Conservation (phyloP, 2,113 vertebrate genomes). For the Furnarius figulus region DNA sequence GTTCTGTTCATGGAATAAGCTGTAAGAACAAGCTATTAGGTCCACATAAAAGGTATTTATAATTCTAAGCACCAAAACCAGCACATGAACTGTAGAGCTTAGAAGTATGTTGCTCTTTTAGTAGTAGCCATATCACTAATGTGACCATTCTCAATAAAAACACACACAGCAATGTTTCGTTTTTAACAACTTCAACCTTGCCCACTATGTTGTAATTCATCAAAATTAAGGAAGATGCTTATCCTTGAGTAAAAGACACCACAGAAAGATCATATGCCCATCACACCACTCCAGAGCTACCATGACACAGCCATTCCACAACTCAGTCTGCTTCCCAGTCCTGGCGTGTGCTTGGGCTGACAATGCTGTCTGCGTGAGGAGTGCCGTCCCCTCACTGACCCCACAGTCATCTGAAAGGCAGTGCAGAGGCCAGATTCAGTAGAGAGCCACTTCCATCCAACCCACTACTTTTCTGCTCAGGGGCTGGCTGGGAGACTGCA, state of each 20-base stretch:
- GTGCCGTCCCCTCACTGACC: not conserved
- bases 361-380: not conserved
- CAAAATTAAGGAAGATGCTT: conserved; percentile 13
- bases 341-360: not conserved
- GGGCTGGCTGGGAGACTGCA: not conserved
- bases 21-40: not conserved
- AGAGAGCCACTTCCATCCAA: rapidly evolving
- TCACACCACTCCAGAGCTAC: conserved; percentile 6
- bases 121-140: not conserved
- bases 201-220: not conserved
- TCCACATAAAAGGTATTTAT: not conserved
- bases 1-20: not conserved
- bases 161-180: not conserved
- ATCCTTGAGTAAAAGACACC: not conserved
- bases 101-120: not conserved
- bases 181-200: not conserved
- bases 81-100: not conserved
- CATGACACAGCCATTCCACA: conserved; percentile 4
- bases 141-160: not conserved
- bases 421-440: not conserved
- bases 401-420: not conserved
- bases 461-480: rapidly evolving
- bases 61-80: not conserved
- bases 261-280: conserved; percentile 30
- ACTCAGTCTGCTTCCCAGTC: not conserved